Percentiles rank a stretch among this genome's conserved stretches.
Conservation (phyloP, 2,888 invertebrate species). For the Hesperia comma region DNA sequence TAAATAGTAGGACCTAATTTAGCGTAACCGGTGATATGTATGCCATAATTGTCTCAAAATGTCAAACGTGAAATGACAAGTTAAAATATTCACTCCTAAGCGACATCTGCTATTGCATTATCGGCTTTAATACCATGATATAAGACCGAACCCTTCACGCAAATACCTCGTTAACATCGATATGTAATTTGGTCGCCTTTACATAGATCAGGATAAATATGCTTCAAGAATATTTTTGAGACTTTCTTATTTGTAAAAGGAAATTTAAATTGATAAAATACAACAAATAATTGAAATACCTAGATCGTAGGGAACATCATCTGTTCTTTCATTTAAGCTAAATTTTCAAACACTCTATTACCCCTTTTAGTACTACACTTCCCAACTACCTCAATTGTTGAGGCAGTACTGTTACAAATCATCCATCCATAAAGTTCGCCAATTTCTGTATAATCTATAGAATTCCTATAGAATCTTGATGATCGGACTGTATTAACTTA, state of each 20-base stretch:
- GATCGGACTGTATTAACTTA: no score
- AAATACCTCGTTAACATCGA: slow-evolving; percentile 26
- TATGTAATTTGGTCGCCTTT: slow-evolving; percentile 33
- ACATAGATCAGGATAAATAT: slow-evolving; percentile 36
- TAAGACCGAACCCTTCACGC: slow-evolving; percentile 16
- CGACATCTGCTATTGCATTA: slow-evolving; percentile 14
- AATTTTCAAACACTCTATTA: no score
- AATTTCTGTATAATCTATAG: no score
- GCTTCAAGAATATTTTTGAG: slow-evolving; percentile 5
- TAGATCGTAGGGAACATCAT: no score
- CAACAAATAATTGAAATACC: no score
- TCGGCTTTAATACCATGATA: slow-evolving; percentile 7
- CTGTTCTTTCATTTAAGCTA: no score
- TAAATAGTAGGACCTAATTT: slow-evolving; percentile 47
- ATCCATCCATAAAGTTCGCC: no score
- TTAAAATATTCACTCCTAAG: slow-evolving; percentile 23
- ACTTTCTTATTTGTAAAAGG: background rate
- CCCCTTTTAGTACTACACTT: no score
- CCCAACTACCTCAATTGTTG: no score
- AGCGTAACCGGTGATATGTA: slow-evolving; percentile 51
- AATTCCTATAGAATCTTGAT: no score
- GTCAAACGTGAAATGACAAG: slow-evolving; percentile 44
- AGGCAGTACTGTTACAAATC: no score
- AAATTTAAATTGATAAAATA: no score
- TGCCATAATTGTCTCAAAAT: slow-evolving; percentile 50